Percentiles rank a stretch among this genome's conserved stretches.
phyloP scores from a whole-genome alignment of 2,113 vertebrate species.

The Sceloporus undulatus region DNA sequence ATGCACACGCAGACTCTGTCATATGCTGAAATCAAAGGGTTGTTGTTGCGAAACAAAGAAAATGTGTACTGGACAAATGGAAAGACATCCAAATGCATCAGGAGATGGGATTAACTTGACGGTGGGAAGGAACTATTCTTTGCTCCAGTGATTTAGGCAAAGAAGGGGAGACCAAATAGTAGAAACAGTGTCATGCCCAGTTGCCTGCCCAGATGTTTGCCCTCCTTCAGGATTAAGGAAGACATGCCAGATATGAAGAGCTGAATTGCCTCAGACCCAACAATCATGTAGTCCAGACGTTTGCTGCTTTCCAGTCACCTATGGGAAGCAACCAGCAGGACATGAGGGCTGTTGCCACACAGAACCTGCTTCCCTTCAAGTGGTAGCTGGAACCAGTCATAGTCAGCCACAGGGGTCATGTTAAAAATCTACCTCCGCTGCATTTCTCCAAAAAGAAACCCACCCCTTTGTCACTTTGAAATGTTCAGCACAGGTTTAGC shows the following conservation, averaged over 20 bases:
- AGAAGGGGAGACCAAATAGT: background rate
- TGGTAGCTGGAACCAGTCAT: background rate
- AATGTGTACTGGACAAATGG: background rate
- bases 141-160: background rate
- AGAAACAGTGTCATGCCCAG: background rate
- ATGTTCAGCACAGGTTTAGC: background rate
- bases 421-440: background rate
- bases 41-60: background rate
- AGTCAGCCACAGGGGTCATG: background rate
- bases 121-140: no score
- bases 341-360: no score
- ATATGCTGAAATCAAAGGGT: rapidly evolving
- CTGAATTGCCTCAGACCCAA: no score
- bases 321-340: no score
- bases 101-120: background rate
- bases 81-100: background rate
- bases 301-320: no score
- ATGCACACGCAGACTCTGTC: rapidly evolving
- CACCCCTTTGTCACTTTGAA: background rate
- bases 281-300: no score
- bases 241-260: background rate
- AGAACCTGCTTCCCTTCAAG: background rate
- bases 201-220: background rate
- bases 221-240: background rate
- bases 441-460: background rate